phyloP scores from a whole-genome alignment of 2,888 invertebrate species.

The Drosophila mettleri region DNA sequence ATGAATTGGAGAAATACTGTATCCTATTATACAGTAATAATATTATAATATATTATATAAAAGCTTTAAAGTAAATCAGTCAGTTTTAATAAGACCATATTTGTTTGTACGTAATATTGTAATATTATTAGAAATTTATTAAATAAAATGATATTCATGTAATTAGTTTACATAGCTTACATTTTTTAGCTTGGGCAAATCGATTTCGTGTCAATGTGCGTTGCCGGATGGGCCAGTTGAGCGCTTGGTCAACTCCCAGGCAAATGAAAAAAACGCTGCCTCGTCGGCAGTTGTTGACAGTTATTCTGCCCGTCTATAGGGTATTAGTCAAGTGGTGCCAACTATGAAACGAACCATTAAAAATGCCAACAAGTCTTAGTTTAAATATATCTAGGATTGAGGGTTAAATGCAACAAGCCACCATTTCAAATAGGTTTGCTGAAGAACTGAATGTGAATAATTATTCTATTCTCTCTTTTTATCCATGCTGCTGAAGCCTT shows the following conservation, averaged over 20 bases:
- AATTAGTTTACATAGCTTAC: background rate
- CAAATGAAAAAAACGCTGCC: conserved; percentile 39
- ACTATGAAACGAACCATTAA: background rate
- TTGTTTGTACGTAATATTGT: too few relatives aligned
- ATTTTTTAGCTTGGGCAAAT: background rate
- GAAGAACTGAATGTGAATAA: background rate
- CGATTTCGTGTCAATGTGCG: conserved; percentile 14
- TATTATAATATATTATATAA: too few relatives aligned
- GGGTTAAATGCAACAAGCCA: too few relatives aligned
- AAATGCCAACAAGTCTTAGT: background rate
- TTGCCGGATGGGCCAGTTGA: conserved; percentile 18
- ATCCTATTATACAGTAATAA: too few relatives aligned
- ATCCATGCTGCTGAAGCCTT: background rate
- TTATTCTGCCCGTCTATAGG: background rate
- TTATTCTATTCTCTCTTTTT: background rate
- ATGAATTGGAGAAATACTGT: too few relatives aligned
- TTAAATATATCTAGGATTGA: too few relatives aligned
- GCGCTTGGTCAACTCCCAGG: conserved; percentile 26
- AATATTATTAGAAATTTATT: too few relatives aligned
- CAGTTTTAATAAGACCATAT: too few relatives aligned
- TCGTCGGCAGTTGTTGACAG: background rate
- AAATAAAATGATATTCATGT: background rate
- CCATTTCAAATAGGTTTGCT: too few relatives aligned
- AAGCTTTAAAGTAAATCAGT: too few relatives aligned
- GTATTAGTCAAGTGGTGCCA: background rate